A percentile compares a stretch with the other conserved stretches of the same genome.
Conservation (phyloP, 2,797 vertebrate genomes). For the Numenius phaeopus region DNA sequence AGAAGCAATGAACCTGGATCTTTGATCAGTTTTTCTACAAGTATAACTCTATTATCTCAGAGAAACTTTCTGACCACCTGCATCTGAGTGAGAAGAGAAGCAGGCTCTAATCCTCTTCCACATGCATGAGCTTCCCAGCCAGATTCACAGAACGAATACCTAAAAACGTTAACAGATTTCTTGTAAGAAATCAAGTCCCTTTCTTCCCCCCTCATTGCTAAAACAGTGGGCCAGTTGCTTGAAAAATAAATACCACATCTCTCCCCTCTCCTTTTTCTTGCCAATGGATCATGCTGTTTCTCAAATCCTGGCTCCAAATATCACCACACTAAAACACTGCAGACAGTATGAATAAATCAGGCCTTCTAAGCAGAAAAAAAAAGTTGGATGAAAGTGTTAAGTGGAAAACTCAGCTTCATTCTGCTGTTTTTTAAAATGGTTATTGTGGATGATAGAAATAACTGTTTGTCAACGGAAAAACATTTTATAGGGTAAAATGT, state of each 20-base stretch:
- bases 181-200: background rate
- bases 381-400: background rate
- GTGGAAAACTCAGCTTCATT: background rate
- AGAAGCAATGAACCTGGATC: background rate
- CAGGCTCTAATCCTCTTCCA: background rate
- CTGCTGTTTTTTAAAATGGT: background rate
- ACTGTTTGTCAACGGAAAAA: conserved; percentile 39
- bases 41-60: background rate
- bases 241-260: background rate
- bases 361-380: background rate
- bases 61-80: background rate
- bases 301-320: background rate
- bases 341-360: background rate
- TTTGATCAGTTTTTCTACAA: background rate
- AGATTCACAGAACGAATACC: background rate
- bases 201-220: background rate
- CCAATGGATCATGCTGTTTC: background rate
- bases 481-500: background rate
- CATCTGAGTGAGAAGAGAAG: background rate
- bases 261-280: background rate
- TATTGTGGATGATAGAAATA: conserved; percentile 27
- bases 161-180: background rate
- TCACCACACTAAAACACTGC: background rate
- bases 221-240: background rate
- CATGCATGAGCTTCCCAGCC: background rate